phyloP scores from a whole-genome alignment of 2,113 vertebrate genomes.

The Nesogale talazaci region DNA sequence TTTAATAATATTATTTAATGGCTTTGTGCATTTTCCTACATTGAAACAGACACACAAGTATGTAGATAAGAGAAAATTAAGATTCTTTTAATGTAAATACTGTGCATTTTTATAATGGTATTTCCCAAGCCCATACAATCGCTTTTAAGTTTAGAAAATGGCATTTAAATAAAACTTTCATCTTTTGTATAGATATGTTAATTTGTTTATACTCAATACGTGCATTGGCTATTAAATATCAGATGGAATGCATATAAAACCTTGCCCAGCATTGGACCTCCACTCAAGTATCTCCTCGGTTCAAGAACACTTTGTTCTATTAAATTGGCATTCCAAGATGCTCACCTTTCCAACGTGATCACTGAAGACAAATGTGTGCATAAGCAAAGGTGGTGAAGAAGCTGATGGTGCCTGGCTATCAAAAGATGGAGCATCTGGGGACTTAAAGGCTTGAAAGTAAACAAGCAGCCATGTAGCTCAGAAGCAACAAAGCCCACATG shows the following conservation, averaged over 20 bases:
- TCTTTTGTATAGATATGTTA: background rate
- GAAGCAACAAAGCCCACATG: too few relatives aligned
- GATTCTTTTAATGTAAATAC: background rate
- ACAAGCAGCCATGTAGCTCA: too few relatives aligned
- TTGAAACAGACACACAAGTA: background rate
- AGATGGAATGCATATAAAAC: background rate
- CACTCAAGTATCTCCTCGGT: too few relatives aligned
- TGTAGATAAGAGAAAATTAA: background rate
- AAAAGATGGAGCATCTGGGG: too few relatives aligned
- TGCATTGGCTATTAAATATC: background rate
- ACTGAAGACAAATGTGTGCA: too few relatives aligned
- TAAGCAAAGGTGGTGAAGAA: too few relatives aligned
- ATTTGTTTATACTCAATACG: background rate
- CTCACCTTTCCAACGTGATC: too few relatives aligned
- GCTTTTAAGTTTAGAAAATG: slow-evolving; percentile 30
- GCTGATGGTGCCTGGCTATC: too few relatives aligned
- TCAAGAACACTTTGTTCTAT: too few relatives aligned
- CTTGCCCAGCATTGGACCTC: too few relatives aligned
- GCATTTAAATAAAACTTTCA: background rate
- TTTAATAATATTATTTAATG: background rate
- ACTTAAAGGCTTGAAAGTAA: too few relatives aligned
- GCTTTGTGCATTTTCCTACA: background rate
- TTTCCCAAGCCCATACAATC: background rate
- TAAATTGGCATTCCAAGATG: too few relatives aligned
- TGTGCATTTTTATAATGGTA: background rate